These are phyloP conservation scores for Zapornia atra DNA, from an alignment of 2,113 vertebrate species.

Conservation along the genomic window DNA sequence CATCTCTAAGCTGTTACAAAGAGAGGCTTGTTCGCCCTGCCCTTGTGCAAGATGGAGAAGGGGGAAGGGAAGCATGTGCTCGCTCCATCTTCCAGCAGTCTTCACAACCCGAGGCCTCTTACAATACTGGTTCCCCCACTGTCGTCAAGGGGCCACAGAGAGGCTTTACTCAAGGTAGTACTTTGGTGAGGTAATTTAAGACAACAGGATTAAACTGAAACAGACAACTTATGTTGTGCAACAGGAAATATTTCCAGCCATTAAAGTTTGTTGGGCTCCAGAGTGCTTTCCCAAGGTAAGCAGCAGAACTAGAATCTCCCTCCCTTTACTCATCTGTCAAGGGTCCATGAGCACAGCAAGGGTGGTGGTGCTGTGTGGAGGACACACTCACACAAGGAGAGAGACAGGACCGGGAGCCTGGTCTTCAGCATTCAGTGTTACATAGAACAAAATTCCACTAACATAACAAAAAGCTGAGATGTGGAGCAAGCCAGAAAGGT, in stretches of 20 bases:
- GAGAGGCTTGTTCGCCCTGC: not conserved
- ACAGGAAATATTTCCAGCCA: slow-evolving; percentile 65
- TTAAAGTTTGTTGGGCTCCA: slow-evolving; percentile 33
- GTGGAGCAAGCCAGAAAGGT: not conserved
- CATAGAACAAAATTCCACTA: not conserved
- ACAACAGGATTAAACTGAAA: slow-evolving; percentile 60
- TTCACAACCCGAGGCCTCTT: not conserved
- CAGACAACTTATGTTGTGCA: slow-evolving; percentile 64
- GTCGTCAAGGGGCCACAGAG: accelerated
- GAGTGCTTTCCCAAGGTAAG: slow-evolving; percentile 43
- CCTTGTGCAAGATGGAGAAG: not conserved
- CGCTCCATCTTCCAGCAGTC: not conserved
- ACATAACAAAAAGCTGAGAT: not conserved
- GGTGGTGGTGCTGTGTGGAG: not conserved
- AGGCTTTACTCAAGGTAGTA: slow-evolving; percentile 4
- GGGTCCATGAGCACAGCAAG: not conserved
- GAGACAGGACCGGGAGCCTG: accelerated
- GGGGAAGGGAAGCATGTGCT: not conserved
- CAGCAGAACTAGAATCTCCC: slow-evolving; percentile 45
- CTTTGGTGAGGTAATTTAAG: slow-evolving; percentile 49
- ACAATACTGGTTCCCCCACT: not conserved
- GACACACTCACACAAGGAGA: accelerated
- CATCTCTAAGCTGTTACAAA: not conserved
- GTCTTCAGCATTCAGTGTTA: not conserved
- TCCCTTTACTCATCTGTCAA: slow-evolving; percentile 13